Percentiles rank a stretch among this genome's conserved stretches.
phyloP scores from a whole-genome alignment of 2,113 vertebrate species.

The Tragulus kanchil region DNA sequence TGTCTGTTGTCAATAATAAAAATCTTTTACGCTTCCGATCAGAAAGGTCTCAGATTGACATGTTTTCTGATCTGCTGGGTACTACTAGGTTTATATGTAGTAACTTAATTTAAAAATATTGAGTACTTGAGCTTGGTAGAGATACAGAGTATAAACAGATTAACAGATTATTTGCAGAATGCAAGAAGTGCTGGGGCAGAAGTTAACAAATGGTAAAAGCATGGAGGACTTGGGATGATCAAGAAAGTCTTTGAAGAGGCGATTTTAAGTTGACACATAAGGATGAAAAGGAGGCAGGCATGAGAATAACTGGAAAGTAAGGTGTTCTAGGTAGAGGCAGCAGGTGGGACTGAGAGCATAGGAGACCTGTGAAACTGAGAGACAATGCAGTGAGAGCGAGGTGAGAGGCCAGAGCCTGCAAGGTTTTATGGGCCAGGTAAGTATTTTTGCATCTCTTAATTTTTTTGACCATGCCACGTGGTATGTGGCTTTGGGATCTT shows the following conservation, averaged over 20 bases:
- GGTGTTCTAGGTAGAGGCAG: not conserved
- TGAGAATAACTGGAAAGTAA: not conserved
- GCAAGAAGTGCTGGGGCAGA: not conserved
- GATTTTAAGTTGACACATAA: not conserved
- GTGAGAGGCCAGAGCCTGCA: not conserved
- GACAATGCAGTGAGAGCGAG: not conserved
- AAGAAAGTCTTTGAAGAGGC: not conserved
- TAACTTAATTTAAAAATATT: conserved; percentile 43
- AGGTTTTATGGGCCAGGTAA: not conserved
- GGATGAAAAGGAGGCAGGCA: not conserved
- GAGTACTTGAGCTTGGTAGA: not conserved
- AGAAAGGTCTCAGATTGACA: not conserved
- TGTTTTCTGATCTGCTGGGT: not conserved
- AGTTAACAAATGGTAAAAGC: not conserved
- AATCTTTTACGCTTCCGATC: conserved; percentile 13
- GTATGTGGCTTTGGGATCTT: not conserved
- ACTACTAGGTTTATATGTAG: not conserved
- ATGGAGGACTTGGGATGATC: not conserved
- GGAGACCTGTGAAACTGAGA: not conserved
- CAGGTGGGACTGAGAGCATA: not conserved
- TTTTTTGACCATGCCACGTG: not conserved
- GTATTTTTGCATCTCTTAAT: not conserved
- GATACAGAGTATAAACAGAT: not conserved
- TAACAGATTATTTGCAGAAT: not conserved
- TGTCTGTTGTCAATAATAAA: conserved; percentile 51